A percentile compares a stretch with the other conserved stretches of the same genome.
These are phyloP conservation scores for Allenopithecus nigroviridis DNA, from an alignment of 2,797 vertebrate species.

Conservation along the genomic window DNA sequence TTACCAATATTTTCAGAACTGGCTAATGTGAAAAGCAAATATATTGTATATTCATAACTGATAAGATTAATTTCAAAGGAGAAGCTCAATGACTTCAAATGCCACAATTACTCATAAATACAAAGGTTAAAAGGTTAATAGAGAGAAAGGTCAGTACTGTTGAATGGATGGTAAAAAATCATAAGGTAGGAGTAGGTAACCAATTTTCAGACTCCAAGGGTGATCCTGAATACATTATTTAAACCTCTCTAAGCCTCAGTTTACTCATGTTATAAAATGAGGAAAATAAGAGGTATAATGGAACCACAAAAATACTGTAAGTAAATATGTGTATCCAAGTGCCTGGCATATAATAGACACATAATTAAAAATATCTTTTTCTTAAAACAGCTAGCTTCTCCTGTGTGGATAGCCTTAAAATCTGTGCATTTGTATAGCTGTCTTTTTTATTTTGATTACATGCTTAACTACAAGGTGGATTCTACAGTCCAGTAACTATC, in stretches of 20 bases:
- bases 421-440: not conserved
- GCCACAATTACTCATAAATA: not conserved
- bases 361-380: conserved; percentile 23
- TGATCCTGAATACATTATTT: not conserved
- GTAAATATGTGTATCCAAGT: not conserved
- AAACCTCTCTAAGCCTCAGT: not conserved
- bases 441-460: not conserved
- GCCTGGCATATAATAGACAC: not conserved
- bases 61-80: not conserved
- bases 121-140: not conserved
- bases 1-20: not conserved
- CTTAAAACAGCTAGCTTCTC: conserved; percentile 4
- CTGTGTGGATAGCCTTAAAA: not conserved
- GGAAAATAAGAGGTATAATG: not conserved
- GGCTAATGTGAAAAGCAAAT: not conserved
- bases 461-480: not conserved
- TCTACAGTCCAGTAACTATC: not conserved
- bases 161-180: not conserved
- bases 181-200: not conserved
- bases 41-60: not conserved
- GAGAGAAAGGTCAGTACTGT: not conserved
- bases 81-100: not conserved
- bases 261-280: not conserved
- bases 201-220: not conserved
- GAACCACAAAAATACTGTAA: not conserved